phyloP scores from a whole-genome alignment of 2,797 vertebrate species.

The Chromobotia macracanthus region DNA sequence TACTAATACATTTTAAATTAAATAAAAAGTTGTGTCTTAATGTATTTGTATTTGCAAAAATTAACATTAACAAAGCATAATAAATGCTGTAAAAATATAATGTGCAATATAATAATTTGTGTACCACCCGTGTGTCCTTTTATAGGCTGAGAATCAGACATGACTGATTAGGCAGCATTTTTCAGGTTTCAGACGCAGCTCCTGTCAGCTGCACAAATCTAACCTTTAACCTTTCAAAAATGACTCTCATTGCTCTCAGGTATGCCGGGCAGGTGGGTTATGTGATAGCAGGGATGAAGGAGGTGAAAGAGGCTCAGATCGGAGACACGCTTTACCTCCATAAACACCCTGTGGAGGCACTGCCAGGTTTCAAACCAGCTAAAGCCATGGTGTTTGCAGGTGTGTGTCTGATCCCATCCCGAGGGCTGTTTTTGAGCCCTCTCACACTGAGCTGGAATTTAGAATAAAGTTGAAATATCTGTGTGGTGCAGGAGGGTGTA shows the following conservation, averaged over 20 bases:
- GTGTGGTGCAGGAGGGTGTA: background rate
- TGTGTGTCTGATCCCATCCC: slow-evolving; percentile 61
- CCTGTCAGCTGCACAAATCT: background rate
- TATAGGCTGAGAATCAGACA: too few species aligned
- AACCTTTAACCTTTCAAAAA: background rate
- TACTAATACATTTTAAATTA: too few species aligned
- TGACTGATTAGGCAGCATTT: background rate
- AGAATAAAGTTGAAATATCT: background rate
- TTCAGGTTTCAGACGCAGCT: background rate
- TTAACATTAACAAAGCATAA: too few species aligned
- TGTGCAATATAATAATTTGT: too few species aligned
- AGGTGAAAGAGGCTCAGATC: slow-evolving; percentile 95
- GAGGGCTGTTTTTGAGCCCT: background rate
- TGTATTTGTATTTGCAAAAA: too few species aligned
- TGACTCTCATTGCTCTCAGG: slow-evolving; percentile 69
- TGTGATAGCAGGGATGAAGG: slow-evolving; percentile 94
- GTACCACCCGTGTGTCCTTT: too few species aligned
- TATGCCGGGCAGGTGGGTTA: slow-evolving; percentile 97
- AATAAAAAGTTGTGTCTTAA: too few species aligned
- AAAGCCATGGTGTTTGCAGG: slow-evolving; percentile 99
- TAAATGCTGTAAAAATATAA: too few species aligned
- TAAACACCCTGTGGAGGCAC: slow-evolving; percentile 87
- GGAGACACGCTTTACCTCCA: slow-evolving; percentile 91
- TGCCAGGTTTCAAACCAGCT: slow-evolving; percentile 92
- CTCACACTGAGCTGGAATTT: background rate